These are phyloP conservation scores for Limnephilus rhombicus DNA, from an alignment of 2,888 invertebrate genomes.

Conservation along the genomic window DNA sequence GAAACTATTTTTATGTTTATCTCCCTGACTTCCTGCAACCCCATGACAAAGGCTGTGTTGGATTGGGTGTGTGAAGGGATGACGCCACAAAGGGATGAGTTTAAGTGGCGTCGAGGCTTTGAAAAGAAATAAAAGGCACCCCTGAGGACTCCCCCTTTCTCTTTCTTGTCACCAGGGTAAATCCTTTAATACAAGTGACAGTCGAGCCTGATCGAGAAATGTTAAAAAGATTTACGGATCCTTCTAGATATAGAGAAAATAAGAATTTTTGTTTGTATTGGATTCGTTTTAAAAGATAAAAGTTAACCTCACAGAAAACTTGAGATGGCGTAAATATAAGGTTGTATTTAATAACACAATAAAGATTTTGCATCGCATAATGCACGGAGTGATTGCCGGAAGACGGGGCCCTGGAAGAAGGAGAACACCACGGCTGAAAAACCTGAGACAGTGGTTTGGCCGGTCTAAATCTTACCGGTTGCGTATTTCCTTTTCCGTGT, in stretches of 20 bases:
- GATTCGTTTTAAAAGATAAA: neutral
- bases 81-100: neutral
- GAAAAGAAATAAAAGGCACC: conserved; percentile 7
- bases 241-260: neutral
- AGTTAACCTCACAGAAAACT: too few relatives aligned
- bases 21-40: neutral
- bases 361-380: too few relatives aligned
- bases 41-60: neutral
- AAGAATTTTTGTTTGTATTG: neutral
- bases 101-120: neutral
- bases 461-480: too few relatives aligned
- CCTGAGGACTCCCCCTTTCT: neutral
- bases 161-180: neutral
- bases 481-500: too few relatives aligned
- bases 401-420: too few relatives aligned
- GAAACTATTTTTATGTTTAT: neutral
- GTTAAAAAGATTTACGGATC: neutral
- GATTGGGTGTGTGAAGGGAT: neutral
- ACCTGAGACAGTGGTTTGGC: too few relatives aligned
- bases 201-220: neutral
- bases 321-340: too few relatives aligned
- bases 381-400: too few relatives aligned
- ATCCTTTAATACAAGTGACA: conserved; percentile 13
- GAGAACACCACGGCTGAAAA: too few relatives aligned
- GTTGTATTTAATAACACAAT: too few relatives aligned